Percentiles rank a stretch among this genome's conserved stretches.
phyloP scores from a whole-genome alignment of 2,888 invertebrate genomes.

The Xestia c-nigrum region DNA sequence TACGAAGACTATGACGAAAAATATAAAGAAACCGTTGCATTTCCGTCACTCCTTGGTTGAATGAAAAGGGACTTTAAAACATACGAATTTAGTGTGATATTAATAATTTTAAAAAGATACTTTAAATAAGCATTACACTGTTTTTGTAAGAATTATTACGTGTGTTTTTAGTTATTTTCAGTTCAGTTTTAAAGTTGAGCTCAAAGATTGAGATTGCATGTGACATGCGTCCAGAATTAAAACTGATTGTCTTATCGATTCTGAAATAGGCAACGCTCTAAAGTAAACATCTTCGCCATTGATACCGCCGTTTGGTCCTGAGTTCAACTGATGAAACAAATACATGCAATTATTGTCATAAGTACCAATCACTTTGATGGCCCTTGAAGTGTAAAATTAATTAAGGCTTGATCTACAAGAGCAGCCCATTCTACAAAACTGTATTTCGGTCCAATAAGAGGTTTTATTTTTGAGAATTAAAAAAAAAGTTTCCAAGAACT shows the following conservation, averaged over 20 bases:
- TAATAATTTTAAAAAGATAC: slow-evolving; percentile 52
- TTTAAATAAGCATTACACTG: slow-evolving; percentile 42
- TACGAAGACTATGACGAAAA: slow-evolving; percentile 72
- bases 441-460: background rate
- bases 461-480: no score
- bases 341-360: background rate
- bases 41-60: slow-evolving; percentile 75
- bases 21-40: slow-evolving; percentile 54
- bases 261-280: background rate
- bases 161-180: background rate
- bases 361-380: background rate
- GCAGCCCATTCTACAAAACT: background rate
- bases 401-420: slow-evolving; percentile 4
- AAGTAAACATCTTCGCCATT: background rate
- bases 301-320: background rate
- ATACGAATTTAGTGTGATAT: slow-evolving; percentile 66
- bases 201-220: background rate
- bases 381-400: background rate
- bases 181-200: slow-evolving; percentile 1
- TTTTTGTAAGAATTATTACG: slow-evolving; percentile 37
- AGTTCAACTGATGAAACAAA: slow-evolving; percentile 7
- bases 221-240: background rate
- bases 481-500: no score
- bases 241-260: background rate
- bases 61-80: slow-evolving; percentile 33